Evolutionary conservation across 2,888 invertebrate genomes (phyloP).

Genomic region (Anthoptus insignis): DNA sequence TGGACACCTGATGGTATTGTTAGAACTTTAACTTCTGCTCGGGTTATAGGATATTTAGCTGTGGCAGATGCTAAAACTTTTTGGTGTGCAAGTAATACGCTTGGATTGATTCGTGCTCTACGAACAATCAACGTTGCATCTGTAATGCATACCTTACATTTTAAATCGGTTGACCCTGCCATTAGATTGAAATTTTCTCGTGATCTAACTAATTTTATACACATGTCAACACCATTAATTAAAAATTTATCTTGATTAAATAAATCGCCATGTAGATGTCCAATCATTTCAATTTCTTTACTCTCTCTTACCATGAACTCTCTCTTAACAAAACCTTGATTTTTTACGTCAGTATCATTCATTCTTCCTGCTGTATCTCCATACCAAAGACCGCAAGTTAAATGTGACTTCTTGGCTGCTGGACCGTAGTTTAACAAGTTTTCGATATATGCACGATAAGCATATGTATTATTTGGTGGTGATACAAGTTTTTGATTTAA

Average conservation of each 20-base stretch:
- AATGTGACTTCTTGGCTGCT: constrained; percentile 48
- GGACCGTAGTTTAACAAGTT: too few relatives aligned
- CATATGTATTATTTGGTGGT: constrained; percentile 52
- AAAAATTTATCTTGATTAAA: constrained; percentile 46
- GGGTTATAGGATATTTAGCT: constrained; percentile 9
- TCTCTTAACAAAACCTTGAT: constrained; percentile 4
- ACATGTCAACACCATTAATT: constrained; percentile 47
- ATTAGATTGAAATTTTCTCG: too few relatives aligned
- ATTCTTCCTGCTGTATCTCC: constrained; percentile 45
- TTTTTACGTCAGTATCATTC: constrained; percentile 27
- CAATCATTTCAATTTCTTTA: constrained; percentile 40
- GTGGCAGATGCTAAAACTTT: too few relatives aligned
- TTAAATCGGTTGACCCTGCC: too few relatives aligned
- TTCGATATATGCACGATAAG: constrained; percentile 52
- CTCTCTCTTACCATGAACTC: constrained; percentile 39
- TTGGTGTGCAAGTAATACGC: background rate
- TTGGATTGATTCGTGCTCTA: constrained; percentile 25
- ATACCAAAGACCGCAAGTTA: constrained; percentile 50
- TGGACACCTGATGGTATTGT: constrained; percentile 9
- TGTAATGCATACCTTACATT: too few relatives aligned
- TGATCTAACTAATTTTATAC: constrained; percentile 39
- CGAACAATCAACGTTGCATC: constrained; percentile 47
- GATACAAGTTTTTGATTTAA: constrained; percentile 55
- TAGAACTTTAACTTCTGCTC: too few relatives aligned
- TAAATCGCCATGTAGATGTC: constrained; percentile 46